Base-by-base conservation (phyloP, 1,140 invertebrate species). In the Mamestra configurata region DNA sequence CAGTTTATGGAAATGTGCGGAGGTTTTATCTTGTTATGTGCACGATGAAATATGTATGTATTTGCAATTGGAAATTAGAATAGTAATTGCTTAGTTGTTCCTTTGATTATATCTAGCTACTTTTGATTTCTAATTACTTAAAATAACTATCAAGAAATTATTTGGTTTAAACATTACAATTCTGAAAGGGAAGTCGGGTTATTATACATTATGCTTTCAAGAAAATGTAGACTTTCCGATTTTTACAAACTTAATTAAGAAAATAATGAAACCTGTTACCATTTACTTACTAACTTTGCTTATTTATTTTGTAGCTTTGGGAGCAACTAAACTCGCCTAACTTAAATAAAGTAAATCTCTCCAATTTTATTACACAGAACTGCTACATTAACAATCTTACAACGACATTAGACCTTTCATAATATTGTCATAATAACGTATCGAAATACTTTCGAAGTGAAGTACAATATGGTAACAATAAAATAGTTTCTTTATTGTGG, bases 401-500 rank as follows among this genome's bases (percentile, higher is more conserved):
- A 24, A 37, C 43, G 35, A 77, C 75, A 77, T 68, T 77, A 68
- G 61, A 76, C 61, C 61, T 66, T 68, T 66, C 75, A 77, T 66
- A 66, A 77, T 66, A 20, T 77, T 77, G 68, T 76, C 70, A 83
- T 83, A 78, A 77, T 76, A 71, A 57, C 71, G 68, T 79, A 78
- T 43, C 70, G 73, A 84, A 86, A 84, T 82, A 82, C 68, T 79
- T 83, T 85, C 77, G 84, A 89, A 85, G 72, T 82, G 76, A 66
- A 76, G 51, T 78, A 80, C 77, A 84, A 87, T 85, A 72, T 86
- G 85, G 81, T 88, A 91, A 90, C 86, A 90, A 89, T 93, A 92
- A 93, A 89, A 87, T 88, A 91, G 89, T 90, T 92, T 91, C 89
- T 93, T 91, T 91, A 90, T 91, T 92, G 89, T 90, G 88, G 87